Conservation (phyloP, 2,888 invertebrate species). For the Microplitis deprimator region DNA sequence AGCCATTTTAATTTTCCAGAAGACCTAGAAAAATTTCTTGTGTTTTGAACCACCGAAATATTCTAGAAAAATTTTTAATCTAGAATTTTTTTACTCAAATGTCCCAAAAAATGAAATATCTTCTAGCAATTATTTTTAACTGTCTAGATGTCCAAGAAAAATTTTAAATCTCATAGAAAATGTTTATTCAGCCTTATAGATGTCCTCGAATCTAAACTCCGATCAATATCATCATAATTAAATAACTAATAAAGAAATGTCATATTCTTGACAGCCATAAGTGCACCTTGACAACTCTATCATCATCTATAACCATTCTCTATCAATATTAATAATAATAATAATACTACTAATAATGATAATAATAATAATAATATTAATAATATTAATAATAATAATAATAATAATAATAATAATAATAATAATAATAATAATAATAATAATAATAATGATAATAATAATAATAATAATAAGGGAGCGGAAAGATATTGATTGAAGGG, state of each 20-base stretch:
- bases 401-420: background rate
- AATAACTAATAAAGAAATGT: background rate
- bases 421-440: background rate
- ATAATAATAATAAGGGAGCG: constrained; percentile 24
- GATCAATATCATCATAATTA: background rate
- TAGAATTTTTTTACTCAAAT: no score
- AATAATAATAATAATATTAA: background rate
- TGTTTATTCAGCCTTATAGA: no score
- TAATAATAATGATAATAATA: background rate
- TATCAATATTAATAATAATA: background rate
- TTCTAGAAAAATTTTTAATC: no score
- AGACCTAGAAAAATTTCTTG: background rate
- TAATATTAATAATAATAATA: background rate
- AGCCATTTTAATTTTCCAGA: background rate
- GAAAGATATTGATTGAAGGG: constrained; percentile 62
- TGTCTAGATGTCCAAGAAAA: no score
- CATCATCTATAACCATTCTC: background rate
- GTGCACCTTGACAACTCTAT: background rate
- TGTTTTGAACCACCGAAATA: no score
- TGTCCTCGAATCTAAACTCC: no score
- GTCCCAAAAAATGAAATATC: no score
- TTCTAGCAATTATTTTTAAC: no score
- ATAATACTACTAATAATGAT: background rate
- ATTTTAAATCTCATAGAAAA: no score
- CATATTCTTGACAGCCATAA: background rate